phyloP scores from a whole-genome alignment of 2,113 vertebrate species.

The Meleagris gallopavo region DNA sequence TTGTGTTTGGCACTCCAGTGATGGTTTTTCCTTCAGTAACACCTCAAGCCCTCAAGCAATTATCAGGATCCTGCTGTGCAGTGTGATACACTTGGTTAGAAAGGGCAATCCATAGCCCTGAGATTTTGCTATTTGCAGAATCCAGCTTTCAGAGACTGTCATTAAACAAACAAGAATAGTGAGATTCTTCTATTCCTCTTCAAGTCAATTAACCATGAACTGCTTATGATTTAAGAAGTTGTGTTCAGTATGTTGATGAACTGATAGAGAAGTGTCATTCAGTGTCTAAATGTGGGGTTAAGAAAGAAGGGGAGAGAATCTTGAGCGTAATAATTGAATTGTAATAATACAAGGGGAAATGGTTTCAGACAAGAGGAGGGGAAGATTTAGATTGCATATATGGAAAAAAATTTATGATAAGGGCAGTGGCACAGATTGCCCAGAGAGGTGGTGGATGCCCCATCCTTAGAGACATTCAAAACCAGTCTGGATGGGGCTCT shows the following conservation, averaged over 20 bases:
- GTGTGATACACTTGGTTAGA: neutral
- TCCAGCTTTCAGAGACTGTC: neutral
- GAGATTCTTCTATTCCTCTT: neutral
- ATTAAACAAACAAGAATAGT: neutral
- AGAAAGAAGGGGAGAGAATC: too few relatives aligned
- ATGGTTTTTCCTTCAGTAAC: conserved; percentile 27
- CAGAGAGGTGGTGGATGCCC: too few relatives aligned
- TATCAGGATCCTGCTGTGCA: conserved; percentile 42
- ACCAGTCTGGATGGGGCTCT: too few relatives aligned
- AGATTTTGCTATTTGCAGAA: conserved; percentile 7
- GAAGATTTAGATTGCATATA: too few relatives aligned
- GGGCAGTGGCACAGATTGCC: too few relatives aligned
- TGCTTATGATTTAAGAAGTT: neutral
- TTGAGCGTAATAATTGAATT: too few relatives aligned
- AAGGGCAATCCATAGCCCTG: conserved; percentile 1
- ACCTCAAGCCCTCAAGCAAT: conserved; percentile 48
- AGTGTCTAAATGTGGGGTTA: too few relatives aligned
- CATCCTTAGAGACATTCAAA: too few relatives aligned
- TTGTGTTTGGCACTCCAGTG: conserved; percentile 44
- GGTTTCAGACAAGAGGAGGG: too few relatives aligned
- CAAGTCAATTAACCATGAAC: neutral
- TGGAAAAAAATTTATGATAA: too few relatives aligned
- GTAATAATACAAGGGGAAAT: too few relatives aligned
- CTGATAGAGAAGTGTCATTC: neutral
- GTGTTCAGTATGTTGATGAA: neutral